Evolutionary conservation across 2,113 vertebrate genomes (phyloP).

Genomic region (rat (Rattus norvegicus)): GRCr8 NC_086039.1:4186501-4187000

Average conservation of each 20-base stretch:
- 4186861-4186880: not conserved
- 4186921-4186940: not conserved
- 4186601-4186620: not conserved
- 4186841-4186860: not conserved
- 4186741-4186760: not conserved
- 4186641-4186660: constrained; percentile 8
- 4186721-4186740: not conserved
- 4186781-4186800: not conserved
- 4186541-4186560: constrained; percentile 9
- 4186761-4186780: not conserved
- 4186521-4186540: not conserved
- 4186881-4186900: not conserved
- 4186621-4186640: not conserved
- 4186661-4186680: constrained; percentile 36
- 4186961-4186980: not conserved
- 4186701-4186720: not conserved
- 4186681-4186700: not conserved
- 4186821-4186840: constrained; percentile 15
- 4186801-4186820: not conserved
- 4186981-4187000: not conserved
- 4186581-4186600: not conserved
- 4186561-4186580: constrained; percentile 15
- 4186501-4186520: constrained; percentile 33
- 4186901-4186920: not conserved
- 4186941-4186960: not conserved